Evolutionary conservation across 2,888 invertebrate species (phyloP).

Genomic region (Aphelenchoides bicaudatus): DNA sequence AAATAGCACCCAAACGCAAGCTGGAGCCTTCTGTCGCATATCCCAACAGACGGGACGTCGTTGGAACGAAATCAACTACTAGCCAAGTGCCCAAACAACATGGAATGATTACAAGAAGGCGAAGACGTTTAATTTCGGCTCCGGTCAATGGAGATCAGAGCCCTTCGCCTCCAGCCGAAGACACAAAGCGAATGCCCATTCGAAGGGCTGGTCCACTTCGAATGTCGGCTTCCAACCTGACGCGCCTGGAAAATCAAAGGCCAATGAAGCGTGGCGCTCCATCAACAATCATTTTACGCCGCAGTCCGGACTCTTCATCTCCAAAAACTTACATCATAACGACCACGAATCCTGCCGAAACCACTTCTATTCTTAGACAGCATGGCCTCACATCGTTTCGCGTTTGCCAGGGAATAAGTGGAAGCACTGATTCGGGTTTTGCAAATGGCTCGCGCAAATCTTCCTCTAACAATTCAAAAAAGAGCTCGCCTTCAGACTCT

Average conservation of each 20-base stretch:
- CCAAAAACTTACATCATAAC: slow-evolving; percentile 24
- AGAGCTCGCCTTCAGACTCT: slow-evolving; percentile 27
- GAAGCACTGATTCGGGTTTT: slow-evolving; percentile 22
- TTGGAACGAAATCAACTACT: no score
- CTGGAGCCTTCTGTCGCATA: slow-evolving; percentile 1
- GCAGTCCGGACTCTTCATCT: slow-evolving; percentile 21
- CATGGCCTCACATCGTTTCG: slow-evolving; percentile 14
- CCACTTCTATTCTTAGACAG: slow-evolving; percentile 10
- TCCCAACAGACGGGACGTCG: background rate
- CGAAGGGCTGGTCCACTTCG: slow-evolving; percentile 12
- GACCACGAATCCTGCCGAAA: slow-evolving; percentile 20
- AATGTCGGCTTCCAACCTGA: slow-evolving; percentile 4
- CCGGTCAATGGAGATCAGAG: slow-evolving; percentile 21
- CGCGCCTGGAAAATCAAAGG: background rate
- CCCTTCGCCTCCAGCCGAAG: slow-evolving; percentile 1
- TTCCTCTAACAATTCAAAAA: slow-evolving; percentile 30
- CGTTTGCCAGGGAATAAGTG: background rate
- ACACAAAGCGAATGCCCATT: slow-evolving; percentile 10
- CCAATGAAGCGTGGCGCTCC: slow-evolving; percentile 19
- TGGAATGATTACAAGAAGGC: slow-evolving; percentile 22
- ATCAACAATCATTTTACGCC: slow-evolving; percentile 24
- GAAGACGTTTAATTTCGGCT: slow-evolving; percentile 26
- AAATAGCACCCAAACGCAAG: no score
- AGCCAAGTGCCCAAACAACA: no score
- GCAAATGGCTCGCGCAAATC: slow-evolving; percentile 24